Conservation (phyloP, 2,888 invertebrate genomes). For the Biston betularia region DNA sequence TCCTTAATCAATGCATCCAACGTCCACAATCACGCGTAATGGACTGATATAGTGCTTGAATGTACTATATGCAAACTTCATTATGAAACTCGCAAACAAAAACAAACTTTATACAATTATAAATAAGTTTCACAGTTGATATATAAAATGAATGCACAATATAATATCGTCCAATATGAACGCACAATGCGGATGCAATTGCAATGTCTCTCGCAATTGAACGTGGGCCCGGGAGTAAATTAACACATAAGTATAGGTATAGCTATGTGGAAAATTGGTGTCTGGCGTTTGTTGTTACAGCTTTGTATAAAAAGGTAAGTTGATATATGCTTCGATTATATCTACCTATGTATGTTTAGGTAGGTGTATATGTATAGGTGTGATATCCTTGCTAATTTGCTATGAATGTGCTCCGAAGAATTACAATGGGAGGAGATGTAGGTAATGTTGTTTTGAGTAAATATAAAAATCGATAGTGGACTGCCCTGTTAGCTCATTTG, state of each 20-base stretch:
- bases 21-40: slow-evolving; percentile 79
- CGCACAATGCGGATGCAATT: slow-evolving; percentile 70
- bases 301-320: slow-evolving; percentile 7
- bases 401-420: slow-evolving; percentile 18
- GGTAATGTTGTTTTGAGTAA: too few relatives aligned
- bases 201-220: slow-evolving; percentile 66
- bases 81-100: slow-evolving; percentile 18
- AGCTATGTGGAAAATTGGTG: slow-evolving; percentile 27
- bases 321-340: slow-evolving; percentile 7
- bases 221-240: slow-evolving; percentile 60
- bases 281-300: slow-evolving; percentile 22
- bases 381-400: slow-evolving; percentile 16
- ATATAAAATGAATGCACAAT: slow-evolving; percentile 15
- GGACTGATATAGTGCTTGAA: slow-evolving; percentile 69
- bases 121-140: slow-evolving; percentile 16
- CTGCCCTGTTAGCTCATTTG: too few relatives aligned
- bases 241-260: slow-evolving; percentile 28
- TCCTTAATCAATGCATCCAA: slow-evolving; percentile 75
- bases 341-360: background rate
- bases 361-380: too few relatives aligned
- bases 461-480: too few relatives aligned
- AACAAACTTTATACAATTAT: background rate
- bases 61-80: slow-evolving; percentile 50
- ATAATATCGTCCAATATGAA: slow-evolving; percentile 44
- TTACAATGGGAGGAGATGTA: background rate